Conservation (phyloP, 2,113 vertebrate species). For the Heptranchias perlo region DNA sequence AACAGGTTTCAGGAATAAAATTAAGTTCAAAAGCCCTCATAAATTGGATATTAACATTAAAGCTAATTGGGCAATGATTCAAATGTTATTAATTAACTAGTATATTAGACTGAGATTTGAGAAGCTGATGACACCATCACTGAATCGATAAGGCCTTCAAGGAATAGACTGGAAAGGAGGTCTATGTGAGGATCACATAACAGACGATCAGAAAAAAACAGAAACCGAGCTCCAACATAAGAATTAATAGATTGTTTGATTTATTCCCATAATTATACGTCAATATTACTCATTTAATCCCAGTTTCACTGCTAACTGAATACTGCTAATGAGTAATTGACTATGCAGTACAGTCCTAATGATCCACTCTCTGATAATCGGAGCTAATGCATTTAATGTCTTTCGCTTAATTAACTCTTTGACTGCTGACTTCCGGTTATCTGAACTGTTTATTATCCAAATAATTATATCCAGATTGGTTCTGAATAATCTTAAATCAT, state of each 20-base stretch:
- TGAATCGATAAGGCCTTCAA: slow-evolving; percentile 30
- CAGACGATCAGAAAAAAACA: slow-evolving; percentile 1
- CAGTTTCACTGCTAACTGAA: slow-evolving; percentile 12
- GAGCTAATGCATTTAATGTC: neutral
- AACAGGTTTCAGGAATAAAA: neutral
- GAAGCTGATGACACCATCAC: neutral
- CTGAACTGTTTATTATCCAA: neutral
- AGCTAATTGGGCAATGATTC: slow-evolving; percentile 12
- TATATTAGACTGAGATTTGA: neutral
- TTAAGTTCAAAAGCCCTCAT: slow-evolving; percentile 30
- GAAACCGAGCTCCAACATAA: neutral
- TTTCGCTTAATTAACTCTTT: neutral
- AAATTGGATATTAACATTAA: slow-evolving; percentile 17
- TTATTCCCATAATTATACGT: slow-evolving; percentile 19
- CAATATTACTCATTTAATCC: slow-evolving; percentile 13
- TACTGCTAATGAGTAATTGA: slow-evolving; percentile 9
- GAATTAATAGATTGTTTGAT: slow-evolving; percentile 28
- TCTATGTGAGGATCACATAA: neutral
- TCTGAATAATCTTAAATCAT: neutral
- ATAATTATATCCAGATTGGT: neutral
- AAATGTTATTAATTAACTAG: slow-evolving; percentile 28
- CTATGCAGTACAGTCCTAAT: neutral
- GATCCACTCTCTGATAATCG: neutral
- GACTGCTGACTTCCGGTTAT: neutral
- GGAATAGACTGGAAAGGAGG: slow-evolving; percentile 3